A percentile compares a stretch with the other conserved stretches of the same genome.
phyloP scores from a whole-genome alignment of 2,888 invertebrate genomes.

The Drosophila algonquin region DNA sequence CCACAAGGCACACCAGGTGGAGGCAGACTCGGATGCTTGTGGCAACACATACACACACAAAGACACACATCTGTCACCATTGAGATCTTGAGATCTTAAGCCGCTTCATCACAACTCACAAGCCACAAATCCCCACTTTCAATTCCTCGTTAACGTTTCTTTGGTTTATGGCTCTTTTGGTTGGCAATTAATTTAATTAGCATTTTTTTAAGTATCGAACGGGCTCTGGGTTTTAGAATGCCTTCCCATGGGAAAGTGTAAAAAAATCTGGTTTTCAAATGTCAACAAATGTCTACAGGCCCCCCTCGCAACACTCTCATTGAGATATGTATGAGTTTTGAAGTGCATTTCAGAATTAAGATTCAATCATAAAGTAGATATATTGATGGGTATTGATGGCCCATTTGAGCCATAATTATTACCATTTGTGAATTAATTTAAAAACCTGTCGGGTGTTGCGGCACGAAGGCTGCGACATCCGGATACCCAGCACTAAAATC shows the following conservation, averaged over 20 bases:
- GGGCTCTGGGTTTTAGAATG: slow-evolving; percentile 12
- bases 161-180: slow-evolving; percentile 2
- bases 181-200: slow-evolving; percentile 20
- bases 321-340: background rate
- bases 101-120: background rate
- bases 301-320: background rate
- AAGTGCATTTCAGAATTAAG: background rate
- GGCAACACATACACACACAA: slow-evolving; percentile 10
- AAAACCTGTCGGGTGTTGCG: background rate
- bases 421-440: background rate
- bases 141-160: slow-evolving; percentile 53
- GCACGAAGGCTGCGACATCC: background rate
- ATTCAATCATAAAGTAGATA: background rate
- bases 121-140: slow-evolving; percentile 57
- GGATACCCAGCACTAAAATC: background rate
- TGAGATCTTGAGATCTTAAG: background rate
- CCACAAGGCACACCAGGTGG: no score
- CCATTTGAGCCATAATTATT: background rate
- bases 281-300: background rate
- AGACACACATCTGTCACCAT: slow-evolving; percentile 7
- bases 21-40: background rate
- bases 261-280: background rate
- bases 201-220: slow-evolving; percentile 5
- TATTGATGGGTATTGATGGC: background rate
- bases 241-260: background rate